These are phyloP conservation scores for Branchipolynoe longqiensis DNA, from an alignment of 2,888 invertebrate species.

Conservation along the genomic window DNA sequence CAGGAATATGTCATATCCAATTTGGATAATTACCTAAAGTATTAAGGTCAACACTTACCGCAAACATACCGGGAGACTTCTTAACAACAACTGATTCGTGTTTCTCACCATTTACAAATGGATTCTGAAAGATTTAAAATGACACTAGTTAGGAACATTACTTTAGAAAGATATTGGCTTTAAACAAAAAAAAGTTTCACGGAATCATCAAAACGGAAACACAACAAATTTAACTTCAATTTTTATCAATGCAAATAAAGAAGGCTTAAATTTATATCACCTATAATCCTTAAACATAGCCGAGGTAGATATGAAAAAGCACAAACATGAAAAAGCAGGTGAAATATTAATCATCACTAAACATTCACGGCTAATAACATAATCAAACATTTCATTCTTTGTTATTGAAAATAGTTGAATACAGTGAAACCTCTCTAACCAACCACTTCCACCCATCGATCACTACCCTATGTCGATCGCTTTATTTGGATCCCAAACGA, in stretches of 20 bases:
- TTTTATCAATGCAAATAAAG: background rate
- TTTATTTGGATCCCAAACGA: no score
- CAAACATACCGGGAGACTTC: slow-evolving; percentile 64
- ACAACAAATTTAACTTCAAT: background rate
- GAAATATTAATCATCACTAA: background rate
- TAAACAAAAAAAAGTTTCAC: no score
- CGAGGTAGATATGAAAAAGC: background rate
- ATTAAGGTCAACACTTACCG: slow-evolving; percentile 53
- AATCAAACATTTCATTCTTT: background rate
- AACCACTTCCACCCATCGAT: no score
- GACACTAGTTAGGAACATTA: background rate
- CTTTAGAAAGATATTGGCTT: background rate
- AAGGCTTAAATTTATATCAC: background rate
- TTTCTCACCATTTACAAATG: slow-evolving; percentile 41
- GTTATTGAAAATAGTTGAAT: no score
- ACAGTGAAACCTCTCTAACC: no score
- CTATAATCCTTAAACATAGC: background rate
- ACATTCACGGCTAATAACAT: background rate
- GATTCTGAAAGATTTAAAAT: slow-evolving; percentile 37
- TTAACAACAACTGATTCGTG: slow-evolving; percentile 65
- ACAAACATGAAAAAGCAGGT: background rate
- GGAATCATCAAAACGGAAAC: no score
- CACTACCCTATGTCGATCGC: no score
- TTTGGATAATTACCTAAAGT: background rate
- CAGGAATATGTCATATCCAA: background rate